Percentiles rank a stretch among this genome's conserved stretches.
phyloP scores from a whole-genome alignment of 2,113 vertebrate genomes.

The Phrynosoma platyrhinos region DNA sequence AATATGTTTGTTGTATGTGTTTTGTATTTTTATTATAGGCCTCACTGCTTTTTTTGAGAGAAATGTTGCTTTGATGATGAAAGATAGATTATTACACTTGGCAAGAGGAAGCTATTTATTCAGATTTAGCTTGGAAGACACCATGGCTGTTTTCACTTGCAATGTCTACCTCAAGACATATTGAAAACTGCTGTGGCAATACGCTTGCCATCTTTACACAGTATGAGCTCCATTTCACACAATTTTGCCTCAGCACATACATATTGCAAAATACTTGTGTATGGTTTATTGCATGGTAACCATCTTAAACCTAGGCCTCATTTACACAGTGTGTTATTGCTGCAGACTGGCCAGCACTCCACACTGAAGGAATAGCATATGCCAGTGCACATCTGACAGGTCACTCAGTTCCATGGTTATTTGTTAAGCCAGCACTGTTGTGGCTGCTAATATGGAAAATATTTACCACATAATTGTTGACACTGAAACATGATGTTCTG shows the following conservation, averaged over 20 bases:
- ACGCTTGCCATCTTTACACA: constrained; percentile 8
- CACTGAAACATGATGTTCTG: neutral
- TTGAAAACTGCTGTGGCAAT: constrained; percentile 16
- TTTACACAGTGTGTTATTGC: neutral
- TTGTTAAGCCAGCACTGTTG: neutral
- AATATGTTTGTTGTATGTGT: constrained; percentile 33
- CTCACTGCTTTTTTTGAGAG: constrained; percentile 16
- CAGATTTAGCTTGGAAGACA: constrained; percentile 27
- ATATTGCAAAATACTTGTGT: neutral
- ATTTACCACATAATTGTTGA: neutral
- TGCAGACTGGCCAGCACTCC: neutral
- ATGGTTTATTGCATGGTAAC: neutral
- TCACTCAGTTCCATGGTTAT: neutral
- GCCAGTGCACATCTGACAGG: neutral
- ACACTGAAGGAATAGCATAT: neutral
- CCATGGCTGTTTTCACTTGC: constrained; percentile 24
- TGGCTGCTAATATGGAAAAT: neutral
- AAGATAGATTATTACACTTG: constrained; percentile 35
- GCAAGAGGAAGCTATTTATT: constrained; percentile 29
- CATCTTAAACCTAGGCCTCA: neutral
- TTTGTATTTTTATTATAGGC: constrained; percentile 36
- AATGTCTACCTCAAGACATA: constrained; percentile 11
- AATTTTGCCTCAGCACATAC: neutral
- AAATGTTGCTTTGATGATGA: constrained; percentile 36
- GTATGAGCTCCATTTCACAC: neutral